Conservation (phyloP, 2,888 invertebrate species). For the Oscheius sp. region DNA sequence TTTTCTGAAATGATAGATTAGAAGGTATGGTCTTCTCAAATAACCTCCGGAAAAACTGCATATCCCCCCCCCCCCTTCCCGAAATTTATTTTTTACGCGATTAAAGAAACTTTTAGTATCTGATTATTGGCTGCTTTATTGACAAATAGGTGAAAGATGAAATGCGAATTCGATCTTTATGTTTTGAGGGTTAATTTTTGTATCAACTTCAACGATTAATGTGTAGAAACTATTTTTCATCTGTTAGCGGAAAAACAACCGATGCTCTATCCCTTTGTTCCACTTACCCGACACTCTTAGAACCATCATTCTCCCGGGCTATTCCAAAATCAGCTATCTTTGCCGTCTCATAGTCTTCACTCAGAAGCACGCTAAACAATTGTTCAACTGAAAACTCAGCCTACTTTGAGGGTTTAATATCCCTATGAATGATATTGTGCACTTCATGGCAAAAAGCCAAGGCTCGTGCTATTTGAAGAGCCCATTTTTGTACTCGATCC, state of each 20-base stretch:
- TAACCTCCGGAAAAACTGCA: neutral
- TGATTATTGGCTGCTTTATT: no score
- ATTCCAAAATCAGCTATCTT: constrained; percentile 10
- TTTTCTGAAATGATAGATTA: constrained; percentile 4
- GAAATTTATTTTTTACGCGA: no score
- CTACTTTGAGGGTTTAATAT: constrained; percentile 7
- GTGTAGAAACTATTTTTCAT: no score
- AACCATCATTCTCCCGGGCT: neutral
- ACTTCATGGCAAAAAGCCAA: constrained; percentile 9
- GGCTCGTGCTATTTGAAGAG: constrained; percentile 5
- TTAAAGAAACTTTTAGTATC: no score
- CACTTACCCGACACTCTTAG: constrained; percentile 10
- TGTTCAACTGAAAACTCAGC: neutral
- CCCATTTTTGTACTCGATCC: constrained; percentile 11
- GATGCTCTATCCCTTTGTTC: no score
- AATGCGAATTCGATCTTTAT: no score
- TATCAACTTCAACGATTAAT: no score
- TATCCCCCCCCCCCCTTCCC: no score
- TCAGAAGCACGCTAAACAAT: constrained; percentile 3
- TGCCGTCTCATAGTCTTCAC: neutral
- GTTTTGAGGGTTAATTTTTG: no score
- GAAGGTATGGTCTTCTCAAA: neutral
- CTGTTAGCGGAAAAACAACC: no score
- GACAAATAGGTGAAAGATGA: no score
- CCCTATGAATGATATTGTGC: constrained; percentile 6